Percentiles rank a stretch among this genome's conserved stretches.
phyloP scores from a whole-genome alignment of 2,888 invertebrate genomes.

The Drosophila prolongata region DNA sequence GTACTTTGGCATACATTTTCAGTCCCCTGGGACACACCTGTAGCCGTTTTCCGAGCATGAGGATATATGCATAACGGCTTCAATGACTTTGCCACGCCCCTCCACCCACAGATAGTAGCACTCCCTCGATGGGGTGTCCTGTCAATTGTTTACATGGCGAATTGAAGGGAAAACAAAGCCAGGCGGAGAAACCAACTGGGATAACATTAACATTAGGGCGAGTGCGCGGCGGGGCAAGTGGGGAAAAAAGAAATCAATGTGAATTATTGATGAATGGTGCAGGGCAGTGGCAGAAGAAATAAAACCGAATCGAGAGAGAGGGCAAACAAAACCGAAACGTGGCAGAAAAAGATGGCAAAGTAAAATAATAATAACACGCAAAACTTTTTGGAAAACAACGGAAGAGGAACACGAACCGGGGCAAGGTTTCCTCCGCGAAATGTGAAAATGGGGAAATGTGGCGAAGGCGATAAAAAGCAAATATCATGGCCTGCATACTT shows the following conservation, averaged over 20 bases:
- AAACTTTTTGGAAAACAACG: constrained; percentile 39
- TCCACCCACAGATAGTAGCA: constrained; percentile 5
- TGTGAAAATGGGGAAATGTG: constrained; percentile 32
- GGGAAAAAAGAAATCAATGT: constrained; percentile 69
- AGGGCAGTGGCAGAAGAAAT: constrained; percentile 41
- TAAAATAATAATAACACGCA: constrained; percentile 69
- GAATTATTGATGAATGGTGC: constrained; percentile 80
- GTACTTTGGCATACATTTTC: constrained; percentile 34
- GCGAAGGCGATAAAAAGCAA: constrained; percentile 70
- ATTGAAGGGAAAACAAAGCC: constrained; percentile 43
- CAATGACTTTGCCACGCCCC: constrained; percentile 15
- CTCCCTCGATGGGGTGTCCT: constrained; percentile 21
- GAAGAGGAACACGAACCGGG: constrained; percentile 29
- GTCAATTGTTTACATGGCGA: constrained; percentile 68
- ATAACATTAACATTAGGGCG: constrained; percentile 35
- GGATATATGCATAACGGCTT: constrained; percentile 31
- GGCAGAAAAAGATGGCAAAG: constrained; percentile 69
- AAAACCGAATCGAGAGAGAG: constrained; percentile 40
- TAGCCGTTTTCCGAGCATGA: neutral
- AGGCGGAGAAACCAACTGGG: constrained; percentile 43
- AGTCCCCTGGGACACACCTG: constrained; percentile 31
- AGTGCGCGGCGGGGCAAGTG: constrained; percentile 3
- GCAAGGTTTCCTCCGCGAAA: constrained; percentile 29
- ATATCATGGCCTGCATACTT: constrained; percentile 73
- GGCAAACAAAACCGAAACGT: constrained; percentile 55